Evolutionary conservation across 2,113 vertebrate species (phyloP).

Genomic region (Nothoprocta pentlandii): DNA sequence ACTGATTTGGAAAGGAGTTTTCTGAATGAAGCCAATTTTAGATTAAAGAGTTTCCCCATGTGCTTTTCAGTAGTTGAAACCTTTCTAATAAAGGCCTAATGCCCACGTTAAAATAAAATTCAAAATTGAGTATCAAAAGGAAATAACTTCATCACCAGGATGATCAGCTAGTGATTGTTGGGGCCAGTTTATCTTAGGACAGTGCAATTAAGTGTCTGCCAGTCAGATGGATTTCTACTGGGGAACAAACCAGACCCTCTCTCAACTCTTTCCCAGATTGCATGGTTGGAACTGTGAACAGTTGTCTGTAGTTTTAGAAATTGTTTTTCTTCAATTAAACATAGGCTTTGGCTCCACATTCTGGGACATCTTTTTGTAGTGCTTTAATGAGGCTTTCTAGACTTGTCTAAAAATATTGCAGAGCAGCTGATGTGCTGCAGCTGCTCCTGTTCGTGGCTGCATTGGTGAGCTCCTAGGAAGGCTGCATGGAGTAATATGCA

Average conservation of each 20-base stretch:
- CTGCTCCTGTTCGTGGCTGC: neutral
- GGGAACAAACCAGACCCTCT: neutral
- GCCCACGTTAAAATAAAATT: neutral
- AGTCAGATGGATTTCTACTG: neutral
- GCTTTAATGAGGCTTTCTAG: neutral
- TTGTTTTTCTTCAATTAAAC: neutral
- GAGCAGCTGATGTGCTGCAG: neutral
- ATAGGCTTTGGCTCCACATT: neutral
- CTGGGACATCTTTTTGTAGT: rapidly evolving
- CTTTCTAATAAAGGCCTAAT: neutral
- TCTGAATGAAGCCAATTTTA: neutral
- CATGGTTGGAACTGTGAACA: neutral
- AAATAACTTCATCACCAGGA: neutral
- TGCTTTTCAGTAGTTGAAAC: neutral
- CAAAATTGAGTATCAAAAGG: neutral
- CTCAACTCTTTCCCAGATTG: neutral
- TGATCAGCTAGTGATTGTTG: neutral
- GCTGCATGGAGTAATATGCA: neutral
- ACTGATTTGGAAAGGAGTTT: neutral
- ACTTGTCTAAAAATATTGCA: neutral
- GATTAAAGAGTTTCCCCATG: neutral
- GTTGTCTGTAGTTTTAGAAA: neutral
- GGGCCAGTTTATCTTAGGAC: neutral
- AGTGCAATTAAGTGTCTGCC: neutral
- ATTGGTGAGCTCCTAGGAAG: neutral